phyloP scores from a whole-genome alignment of 2,888 invertebrate species.

The Prenolepis imparis region DNA sequence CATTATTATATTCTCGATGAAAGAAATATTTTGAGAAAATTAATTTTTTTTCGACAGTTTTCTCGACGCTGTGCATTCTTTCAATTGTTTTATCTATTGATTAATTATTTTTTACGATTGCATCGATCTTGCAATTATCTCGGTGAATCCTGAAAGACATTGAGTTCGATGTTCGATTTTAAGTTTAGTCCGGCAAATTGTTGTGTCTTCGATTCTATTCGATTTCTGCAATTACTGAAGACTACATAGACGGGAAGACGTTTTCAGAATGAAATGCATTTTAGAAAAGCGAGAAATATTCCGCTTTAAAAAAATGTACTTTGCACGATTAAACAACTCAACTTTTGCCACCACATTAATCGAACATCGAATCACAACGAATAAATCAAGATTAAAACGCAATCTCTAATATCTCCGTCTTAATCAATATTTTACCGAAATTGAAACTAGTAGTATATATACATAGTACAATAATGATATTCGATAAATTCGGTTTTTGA shows the following conservation, averaged over 20 bases:
- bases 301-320: conserved; percentile 3
- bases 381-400: neutral
- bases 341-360: neutral
- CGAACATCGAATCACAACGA: conserved; percentile 9
- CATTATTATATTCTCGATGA: neutral
- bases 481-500: neutral
- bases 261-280: conserved; percentile 33
- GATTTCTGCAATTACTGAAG: conserved; percentile 58
- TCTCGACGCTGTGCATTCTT: conserved; percentile 55
- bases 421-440: neutral
- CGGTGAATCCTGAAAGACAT: conserved; percentile 50
- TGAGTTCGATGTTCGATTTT: conserved; percentile 53
- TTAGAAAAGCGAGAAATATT: conserved; percentile 22
- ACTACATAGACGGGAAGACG: conserved; percentile 65
- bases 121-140: conserved; percentile 42
- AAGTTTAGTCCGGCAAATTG: conserved; percentile 5
- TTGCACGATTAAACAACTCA: conserved; percentile 21
- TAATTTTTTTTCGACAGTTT: neutral
- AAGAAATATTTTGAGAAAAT: neutral
- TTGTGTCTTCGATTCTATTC: neutral
- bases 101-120: conserved; percentile 31
- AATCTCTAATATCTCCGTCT: neutral
- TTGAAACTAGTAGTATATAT: neutral
- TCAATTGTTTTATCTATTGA: conserved; percentile 44
- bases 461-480: too few species aligned